Percentiles rank a stretch among this genome's conserved stretches.
phyloP scores from a whole-genome alignment of 2,113 vertebrate genomes.

The human region DNA sequence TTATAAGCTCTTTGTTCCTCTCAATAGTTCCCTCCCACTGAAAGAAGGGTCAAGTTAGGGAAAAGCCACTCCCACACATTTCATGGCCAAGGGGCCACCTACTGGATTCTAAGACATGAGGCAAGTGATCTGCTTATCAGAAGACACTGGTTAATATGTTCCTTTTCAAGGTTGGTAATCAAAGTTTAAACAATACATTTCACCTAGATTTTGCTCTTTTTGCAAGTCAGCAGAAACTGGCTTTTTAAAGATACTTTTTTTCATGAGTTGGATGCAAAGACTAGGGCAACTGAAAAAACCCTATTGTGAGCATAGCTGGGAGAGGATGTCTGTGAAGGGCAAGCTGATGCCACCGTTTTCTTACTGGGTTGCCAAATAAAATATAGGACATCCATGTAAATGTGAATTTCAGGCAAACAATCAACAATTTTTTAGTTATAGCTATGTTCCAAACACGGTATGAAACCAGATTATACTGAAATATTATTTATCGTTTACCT shows the following conservation, averaged over 20 bases:
- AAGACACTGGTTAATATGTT: too few species aligned
- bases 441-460: too few species aligned
- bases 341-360: too few species aligned
- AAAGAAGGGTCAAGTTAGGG: background rate
- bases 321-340: background rate
- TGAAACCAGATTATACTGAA: too few species aligned
- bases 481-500: background rate
- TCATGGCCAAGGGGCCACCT: accelerated
- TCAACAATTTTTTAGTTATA: background rate
- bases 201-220: too few species aligned
- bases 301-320: background rate
- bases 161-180: too few species aligned
- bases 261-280: too few species aligned
- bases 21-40: background rate
- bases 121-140: too few species aligned
- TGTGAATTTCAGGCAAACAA: background rate
- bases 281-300: background rate
- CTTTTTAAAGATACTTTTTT: background rate
- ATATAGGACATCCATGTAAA: too few species aligned
- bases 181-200: too few species aligned
- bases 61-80: background rate
- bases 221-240: background rate
- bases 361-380: background rate
- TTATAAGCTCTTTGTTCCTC: background rate
- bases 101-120: background rate